Base-by-base conservation (phyloP, 2,113 vertebrate species). In the Ranitomeya imitator region DNA sequence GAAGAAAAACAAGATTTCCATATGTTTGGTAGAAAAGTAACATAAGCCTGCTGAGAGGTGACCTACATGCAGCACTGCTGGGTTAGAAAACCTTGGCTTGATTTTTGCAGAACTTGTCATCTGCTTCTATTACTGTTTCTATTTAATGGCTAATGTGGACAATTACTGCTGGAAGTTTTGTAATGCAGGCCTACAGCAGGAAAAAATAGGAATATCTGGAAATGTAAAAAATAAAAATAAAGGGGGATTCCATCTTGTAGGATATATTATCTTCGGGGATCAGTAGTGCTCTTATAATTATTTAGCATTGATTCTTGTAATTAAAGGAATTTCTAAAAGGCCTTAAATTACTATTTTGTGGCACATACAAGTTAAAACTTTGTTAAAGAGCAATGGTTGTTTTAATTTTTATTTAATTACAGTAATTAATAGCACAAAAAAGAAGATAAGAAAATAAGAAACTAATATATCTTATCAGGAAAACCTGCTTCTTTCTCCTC, bases 31-130 rank as follows among this genome's bases (percentile, higher is more conserved):
- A 14, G 55, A 67, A 61, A 7, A 83, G 37, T 83, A 52, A 83
- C n/a, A 65, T 3, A 16, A 54, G 61, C 81, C 81, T 83, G 61
- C 81, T 83, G 81, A 54, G 81, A 67, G 19, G 37, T 83, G 81
- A 83, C 81, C 81, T 83, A 83, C 81, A 67, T 83, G 81, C 81
- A 21, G 31, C 16, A 4, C 57, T 18, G 8, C 57, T 11, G 57
- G 18, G n/a, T 16, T 18, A 61, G 23, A 37, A 15, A 57, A 37
- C 14, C 26, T 14, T 0, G 5, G 59, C 31, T 63, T 65, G 9
- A 45, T 10, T 19, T 31, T 16, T 45, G 57, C 57, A 15, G 31
- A 81, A 26, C 21, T 81, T 37, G 52, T 23, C 19, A 52, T 79
- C 11, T 57, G 16, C 12, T 54, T 57, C 18, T 23, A 23, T 79